phyloP scores from a whole-genome alignment of 1,140 invertebrate species.

The Oreohelix idahoensis region DNA sequence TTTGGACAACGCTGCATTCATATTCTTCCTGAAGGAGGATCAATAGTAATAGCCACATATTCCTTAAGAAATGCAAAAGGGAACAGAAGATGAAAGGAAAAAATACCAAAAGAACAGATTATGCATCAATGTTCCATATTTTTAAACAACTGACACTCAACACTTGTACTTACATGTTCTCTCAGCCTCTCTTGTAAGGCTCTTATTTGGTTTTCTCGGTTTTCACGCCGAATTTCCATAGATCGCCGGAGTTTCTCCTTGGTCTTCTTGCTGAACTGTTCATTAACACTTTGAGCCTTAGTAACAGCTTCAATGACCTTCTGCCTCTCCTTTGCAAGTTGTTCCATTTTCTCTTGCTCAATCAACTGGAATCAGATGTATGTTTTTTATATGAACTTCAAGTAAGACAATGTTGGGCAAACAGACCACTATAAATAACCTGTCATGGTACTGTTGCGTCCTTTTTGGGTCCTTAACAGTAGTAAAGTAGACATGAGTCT shows the following conservation, averaged over 20 bases:
- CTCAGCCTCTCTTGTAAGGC: slow-evolving; percentile 89
- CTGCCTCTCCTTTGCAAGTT: slow-evolving; percentile 83
- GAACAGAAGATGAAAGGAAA: too few species aligned
- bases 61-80: too few species aligned
- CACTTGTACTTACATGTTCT: slow-evolving; percentile 78
- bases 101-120: too few species aligned
- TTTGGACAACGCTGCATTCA: too few species aligned
- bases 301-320: slow-evolving; percentile 91
- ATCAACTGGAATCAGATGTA: slow-evolving; percentile 78
- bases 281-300: slow-evolving; percentile 89
- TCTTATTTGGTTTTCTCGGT: slow-evolving; percentile 89
- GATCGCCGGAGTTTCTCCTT: slow-evolving; percentile 90
- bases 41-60: too few species aligned
- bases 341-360: slow-evolving; percentile 87
- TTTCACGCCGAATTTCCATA: slow-evolving; percentile 89
- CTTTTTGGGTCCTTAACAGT: too few species aligned
- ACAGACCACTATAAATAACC: too few species aligned
- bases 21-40: too few species aligned
- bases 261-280: slow-evolving; percentile 85
- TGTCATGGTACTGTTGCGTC: too few species aligned
- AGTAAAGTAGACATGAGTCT: too few species aligned
- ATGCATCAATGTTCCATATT: too few species aligned
- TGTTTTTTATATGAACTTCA: neutral
- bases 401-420: too few species aligned
- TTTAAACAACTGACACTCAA: neutral